Percentiles rank a stretch among this genome's conserved stretches.
Conservation (phyloP, 1,140 invertebrate species). For the Probaryconus sp. region DNA sequence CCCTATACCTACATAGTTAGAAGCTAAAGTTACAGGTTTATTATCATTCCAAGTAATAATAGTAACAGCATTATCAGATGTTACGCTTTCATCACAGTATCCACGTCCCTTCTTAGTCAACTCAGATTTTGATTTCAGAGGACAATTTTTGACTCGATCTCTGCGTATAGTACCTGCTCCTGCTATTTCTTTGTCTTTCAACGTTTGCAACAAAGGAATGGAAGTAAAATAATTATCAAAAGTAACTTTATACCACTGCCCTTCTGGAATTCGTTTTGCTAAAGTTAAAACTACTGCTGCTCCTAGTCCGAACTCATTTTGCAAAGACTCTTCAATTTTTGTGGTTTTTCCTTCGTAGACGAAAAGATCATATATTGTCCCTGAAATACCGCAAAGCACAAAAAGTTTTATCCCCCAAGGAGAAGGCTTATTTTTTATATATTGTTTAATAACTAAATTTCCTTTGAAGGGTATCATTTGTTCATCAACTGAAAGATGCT, state of each 20-base stretch:
- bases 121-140: constrained; percentile 5
- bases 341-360: constrained; percentile 17
- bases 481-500: constrained; percentile 6
- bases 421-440: constrained; percentile 1
- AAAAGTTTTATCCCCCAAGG: constrained; percentile 10
- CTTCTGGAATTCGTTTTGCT: constrained; percentile 9
- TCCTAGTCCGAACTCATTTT: constrained; percentile 2
- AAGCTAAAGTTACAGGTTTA: constrained; percentile 9
- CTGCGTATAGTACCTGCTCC: constrained; percentile 6
- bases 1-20: constrained; percentile 10
- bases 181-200: constrained; percentile 7
- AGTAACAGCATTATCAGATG: constrained; percentile 1
- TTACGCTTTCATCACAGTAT: constrained; percentile 8
- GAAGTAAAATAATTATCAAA: constrained; percentile 18
- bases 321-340: background rate
- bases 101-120: background rate
- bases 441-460: constrained; percentile 12
- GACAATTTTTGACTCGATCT: constrained; percentile 1
- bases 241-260: constrained; percentile 4
- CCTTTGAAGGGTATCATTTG: constrained; percentile 17
- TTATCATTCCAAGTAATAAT: constrained; percentile 16
- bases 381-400: constrained; percentile 10
- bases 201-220: background rate
- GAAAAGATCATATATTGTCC: constrained; percentile 1
- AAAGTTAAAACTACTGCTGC: constrained; percentile 15